Evolutionary conservation across 2,113 vertebrate species (phyloP).

Genomic region (Pseudopodoces humilis): DNA sequence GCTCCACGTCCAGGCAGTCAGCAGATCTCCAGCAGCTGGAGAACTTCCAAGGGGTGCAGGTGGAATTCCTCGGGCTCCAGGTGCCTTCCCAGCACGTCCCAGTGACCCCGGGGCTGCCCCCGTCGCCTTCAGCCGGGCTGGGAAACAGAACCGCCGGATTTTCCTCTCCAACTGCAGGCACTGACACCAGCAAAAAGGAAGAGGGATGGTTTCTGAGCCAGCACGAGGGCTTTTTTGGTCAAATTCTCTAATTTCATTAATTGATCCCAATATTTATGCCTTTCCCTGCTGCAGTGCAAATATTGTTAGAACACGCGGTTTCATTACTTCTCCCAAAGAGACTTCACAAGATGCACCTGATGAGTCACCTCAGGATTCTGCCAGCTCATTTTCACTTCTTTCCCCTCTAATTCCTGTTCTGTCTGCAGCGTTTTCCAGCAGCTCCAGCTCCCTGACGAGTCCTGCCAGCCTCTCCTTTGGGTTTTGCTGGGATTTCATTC

Average conservation of each 20-base stretch:
- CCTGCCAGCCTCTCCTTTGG: background rate
- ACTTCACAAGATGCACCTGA: conserved; percentile 68
- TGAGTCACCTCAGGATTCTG: conserved; percentile 66
- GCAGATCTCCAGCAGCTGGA: accelerated
- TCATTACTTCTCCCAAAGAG: conserved; percentile 59
- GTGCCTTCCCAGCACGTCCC: background rate
- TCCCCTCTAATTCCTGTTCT: conserved; percentile 50
- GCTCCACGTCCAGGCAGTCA: accelerated
- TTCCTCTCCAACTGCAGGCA: background rate
- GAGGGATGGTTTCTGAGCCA: conserved; percentile 49
- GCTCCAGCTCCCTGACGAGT: background rate
- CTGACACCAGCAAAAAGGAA: conserved; percentile 6
- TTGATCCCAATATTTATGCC: conserved; percentile 69
- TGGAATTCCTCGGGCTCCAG: background rate
- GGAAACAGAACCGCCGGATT: accelerated
- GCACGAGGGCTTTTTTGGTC: conserved; percentile 49
- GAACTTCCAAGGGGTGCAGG: accelerated
- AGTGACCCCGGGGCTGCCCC: background rate
- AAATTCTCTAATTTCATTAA: conserved; percentile 63
- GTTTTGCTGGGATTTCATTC: background rate
- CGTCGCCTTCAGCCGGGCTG: accelerated
- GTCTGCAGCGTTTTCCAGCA: conserved; percentile 25
- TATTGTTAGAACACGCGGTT: conserved; percentile 62
- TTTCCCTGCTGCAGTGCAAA: conserved; percentile 60
- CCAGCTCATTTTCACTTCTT: conserved; percentile 64